phyloP scores from a whole-genome alignment of 2,113 vertebrate species.

The Hypomesus transpacificus region DNA sequence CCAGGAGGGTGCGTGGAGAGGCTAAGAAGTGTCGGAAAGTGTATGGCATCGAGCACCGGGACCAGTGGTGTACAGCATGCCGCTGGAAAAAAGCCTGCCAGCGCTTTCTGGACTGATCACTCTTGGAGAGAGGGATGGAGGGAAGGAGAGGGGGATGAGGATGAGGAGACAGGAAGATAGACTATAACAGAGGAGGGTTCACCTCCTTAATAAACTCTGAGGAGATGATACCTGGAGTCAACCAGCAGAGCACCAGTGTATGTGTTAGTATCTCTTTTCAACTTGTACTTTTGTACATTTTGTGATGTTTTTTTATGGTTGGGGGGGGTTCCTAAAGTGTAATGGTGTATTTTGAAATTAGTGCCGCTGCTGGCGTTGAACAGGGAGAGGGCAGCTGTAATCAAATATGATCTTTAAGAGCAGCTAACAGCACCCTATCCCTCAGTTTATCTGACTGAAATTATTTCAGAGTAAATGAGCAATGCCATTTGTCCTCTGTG shows the following conservation, averaged over 20 bases:
- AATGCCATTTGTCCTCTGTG: too few relatives aligned
- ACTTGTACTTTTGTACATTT: neutral
- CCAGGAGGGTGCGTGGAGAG: slow-evolving; percentile 84
- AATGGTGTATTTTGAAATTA: slow-evolving; percentile 3
- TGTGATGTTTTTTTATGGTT: slow-evolving; percentile 9
- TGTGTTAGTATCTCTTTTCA: slow-evolving; percentile 1
- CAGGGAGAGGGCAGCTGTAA: slow-evolving; percentile 8
- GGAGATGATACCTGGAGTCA: neutral
- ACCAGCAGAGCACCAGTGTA: neutral
- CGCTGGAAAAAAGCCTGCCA: slow-evolving; percentile 91
- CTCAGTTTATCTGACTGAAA: neutral
- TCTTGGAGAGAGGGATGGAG: neutral
- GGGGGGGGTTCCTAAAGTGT: slow-evolving; percentile 12
- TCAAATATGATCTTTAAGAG: neutral
- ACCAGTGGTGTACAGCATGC: slow-evolving; percentile 86
- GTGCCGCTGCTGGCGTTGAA: slow-evolving; percentile 9
- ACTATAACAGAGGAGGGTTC: neutral
- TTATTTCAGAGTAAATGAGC: neutral
- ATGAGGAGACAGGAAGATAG: neutral
- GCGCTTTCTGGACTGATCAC: slow-evolving; percentile 80
- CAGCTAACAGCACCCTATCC: neutral
- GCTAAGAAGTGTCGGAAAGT: slow-evolving; percentile 92
- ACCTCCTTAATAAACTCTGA: neutral
- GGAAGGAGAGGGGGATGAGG: neutral
- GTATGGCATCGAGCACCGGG: slow-evolving; percentile 83